A percentile compares a stretch with the other conserved stretches of the same genome.
phyloP scores from a whole-genome alignment of 2,888 invertebrate genomes.

The Linnaemya tessellans region DNA sequence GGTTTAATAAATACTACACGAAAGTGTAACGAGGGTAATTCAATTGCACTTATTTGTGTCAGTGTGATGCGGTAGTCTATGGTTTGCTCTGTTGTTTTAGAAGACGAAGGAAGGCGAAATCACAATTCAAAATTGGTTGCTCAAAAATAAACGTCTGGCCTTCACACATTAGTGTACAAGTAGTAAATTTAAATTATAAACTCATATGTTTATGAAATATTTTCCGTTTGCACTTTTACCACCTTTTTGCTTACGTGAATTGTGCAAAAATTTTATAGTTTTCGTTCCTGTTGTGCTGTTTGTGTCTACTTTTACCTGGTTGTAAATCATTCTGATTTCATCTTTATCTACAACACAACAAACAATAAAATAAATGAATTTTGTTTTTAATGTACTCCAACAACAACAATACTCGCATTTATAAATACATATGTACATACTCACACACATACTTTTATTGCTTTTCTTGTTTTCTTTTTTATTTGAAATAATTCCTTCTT shows the following conservation, averaged over 20 bases:
- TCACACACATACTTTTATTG: conserved; percentile 22
- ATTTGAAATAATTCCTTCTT: conserved; percentile 36
- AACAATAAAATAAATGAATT: conserved; percentile 50
- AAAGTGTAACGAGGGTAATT: no score
- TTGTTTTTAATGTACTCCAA: conserved; percentile 17
- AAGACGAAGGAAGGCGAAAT: no score
- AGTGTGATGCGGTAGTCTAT: no score
- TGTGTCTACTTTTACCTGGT: conserved; percentile 57
- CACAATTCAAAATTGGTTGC: no score
- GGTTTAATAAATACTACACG: no score
- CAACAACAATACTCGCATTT: conserved; percentile 4
- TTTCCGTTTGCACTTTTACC: conserved; percentile 4
- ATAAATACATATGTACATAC: neutral
- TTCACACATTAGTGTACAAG: no score
- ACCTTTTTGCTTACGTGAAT: conserved; percentile 27
- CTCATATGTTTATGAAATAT: neutral
- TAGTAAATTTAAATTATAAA: conserved; percentile 4
- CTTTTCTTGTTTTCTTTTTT: conserved; percentile 17
- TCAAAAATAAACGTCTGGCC: no score
- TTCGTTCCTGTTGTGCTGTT: conserved; percentile 29
- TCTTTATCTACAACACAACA: conserved; percentile 66
- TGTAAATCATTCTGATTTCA: conserved; percentile 71
- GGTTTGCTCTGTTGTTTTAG: no score
- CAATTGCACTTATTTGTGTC: no score
- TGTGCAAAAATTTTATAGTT: conserved; percentile 46